These are phyloP conservation scores for Branchinecta lynchi DNA, from an alignment of 1,140 invertebrate species.

Conservation along the genomic window DNA sequence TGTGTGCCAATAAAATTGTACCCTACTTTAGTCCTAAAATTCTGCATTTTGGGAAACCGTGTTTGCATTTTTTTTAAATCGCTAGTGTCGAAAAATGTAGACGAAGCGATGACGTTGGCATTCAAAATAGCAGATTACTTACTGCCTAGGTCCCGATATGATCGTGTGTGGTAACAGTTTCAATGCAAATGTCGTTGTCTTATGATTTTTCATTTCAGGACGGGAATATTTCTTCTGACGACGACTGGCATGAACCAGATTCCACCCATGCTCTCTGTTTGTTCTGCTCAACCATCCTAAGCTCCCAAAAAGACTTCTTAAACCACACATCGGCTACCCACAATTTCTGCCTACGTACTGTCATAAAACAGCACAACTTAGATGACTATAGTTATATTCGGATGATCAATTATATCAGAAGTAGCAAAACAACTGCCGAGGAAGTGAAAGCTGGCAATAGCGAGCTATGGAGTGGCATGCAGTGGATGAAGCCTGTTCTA, in stretches of 20 bases:
- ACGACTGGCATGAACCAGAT: conserved; percentile 29
- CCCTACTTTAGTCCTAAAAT: too few species aligned
- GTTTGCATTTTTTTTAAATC: too few species aligned
- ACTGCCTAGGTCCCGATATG: too few species aligned
- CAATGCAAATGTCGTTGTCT: too few species aligned
- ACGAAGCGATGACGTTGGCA: too few species aligned
- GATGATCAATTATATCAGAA: conserved; percentile 69
- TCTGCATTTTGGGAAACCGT: too few species aligned
- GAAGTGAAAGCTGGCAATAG: conserved; percentile 37
- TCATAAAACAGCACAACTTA: conserved; percentile 52
- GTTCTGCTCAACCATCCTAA: conserved; percentile 37
- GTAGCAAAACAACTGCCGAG: conserved; percentile 39
- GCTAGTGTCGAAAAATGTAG: too few species aligned
- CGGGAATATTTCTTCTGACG: conserved; percentile 26
- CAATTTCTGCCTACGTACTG: conserved; percentile 46
- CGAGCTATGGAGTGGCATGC: conserved; percentile 45
- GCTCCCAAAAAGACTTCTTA: conserved; percentile 32
- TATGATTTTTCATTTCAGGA: not conserved
- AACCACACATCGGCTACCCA: conserved; percentile 41
- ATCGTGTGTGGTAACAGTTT: too few species aligned
- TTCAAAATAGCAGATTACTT: too few species aligned
- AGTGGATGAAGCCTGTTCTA: conserved; percentile 56
- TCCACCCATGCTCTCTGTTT: conserved; percentile 33
- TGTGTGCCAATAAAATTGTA: too few species aligned
- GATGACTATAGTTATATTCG: conserved; percentile 75